Conservation (phyloP, 1,140 invertebrate species). For the Panulirus ornatus region DNA sequence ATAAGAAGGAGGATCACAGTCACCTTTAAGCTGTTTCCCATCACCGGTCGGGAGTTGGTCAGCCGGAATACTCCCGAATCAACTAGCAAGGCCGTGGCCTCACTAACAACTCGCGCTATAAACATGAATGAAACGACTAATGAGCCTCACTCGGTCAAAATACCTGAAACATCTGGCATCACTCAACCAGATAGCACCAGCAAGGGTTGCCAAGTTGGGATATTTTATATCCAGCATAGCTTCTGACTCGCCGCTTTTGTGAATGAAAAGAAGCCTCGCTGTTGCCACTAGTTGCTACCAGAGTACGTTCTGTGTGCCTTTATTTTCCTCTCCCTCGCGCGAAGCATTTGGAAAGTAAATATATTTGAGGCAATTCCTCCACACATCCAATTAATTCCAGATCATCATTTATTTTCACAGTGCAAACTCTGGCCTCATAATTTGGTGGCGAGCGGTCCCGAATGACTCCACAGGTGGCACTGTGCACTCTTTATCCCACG, state of each 20-base stretch:
- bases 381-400: background rate
- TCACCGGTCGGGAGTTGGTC: background rate
- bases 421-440: background rate
- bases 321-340: background rate
- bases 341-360: background rate
- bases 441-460: background rate
- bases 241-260: background rate
- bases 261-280: background rate
- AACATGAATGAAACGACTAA: slow-evolving; percentile 55
- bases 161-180: slow-evolving; percentile 35
- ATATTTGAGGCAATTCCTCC: background rate
- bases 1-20: background rate
- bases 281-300: background rate
- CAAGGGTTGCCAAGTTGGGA: slow-evolving; percentile 13
- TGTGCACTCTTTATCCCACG: slow-evolving; percentile 32
- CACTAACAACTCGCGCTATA: slow-evolving; percentile 24
- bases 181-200: slow-evolving; percentile 22
- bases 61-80: background rate
- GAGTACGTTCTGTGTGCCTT: background rate
- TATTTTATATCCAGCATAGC: slow-evolving; percentile 34
- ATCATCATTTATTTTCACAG: background rate
- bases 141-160: slow-evolving; percentile 43
- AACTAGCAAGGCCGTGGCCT: background rate
- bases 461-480: slow-evolving; percentile 3
- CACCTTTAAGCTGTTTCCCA: background rate